phyloP scores from a whole-genome alignment of 92 coral and sea anemone species.

The Actinernus sp. region DNA sequence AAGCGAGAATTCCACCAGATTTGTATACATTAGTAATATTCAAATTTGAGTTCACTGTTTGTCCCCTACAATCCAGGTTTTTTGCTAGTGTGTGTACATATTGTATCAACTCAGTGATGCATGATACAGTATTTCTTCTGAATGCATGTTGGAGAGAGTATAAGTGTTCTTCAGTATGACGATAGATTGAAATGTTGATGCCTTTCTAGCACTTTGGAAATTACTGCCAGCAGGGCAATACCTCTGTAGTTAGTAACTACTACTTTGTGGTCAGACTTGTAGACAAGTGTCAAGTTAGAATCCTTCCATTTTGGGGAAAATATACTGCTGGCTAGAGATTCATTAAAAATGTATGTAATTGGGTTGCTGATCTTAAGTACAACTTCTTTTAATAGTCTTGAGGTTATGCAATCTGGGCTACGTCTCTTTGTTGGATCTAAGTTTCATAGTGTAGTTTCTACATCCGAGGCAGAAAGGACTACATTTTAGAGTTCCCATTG shows the following conservation, averaged over 20 bases:
- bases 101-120: too few relatives aligned
- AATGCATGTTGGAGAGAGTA: too few relatives aligned
- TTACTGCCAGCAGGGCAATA: conserved; percentile 16
- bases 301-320: conserved; percentile 35
- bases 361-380: background rate
- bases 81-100: too few relatives aligned
- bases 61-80: too few relatives aligned
- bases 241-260: conserved; percentile 44
- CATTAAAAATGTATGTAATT: background rate
- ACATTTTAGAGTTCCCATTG: too few relatives aligned
- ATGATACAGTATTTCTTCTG: too few relatives aligned
- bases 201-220: conserved; percentile 56
- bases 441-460: background rate
- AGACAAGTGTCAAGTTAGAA: conserved; percentile 48
- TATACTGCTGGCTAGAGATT: too few relatives aligned
- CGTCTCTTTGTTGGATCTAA: conserved; percentile 8
- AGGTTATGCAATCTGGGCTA: conserved; percentile 16
- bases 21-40: too few relatives aligned
- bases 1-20: too few relatives aligned
- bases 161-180: too few relatives aligned
- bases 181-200: too few relatives aligned
- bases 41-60: too few relatives aligned
- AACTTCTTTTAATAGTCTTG: conserved; percentile 1
- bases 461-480: conserved; percentile 2
- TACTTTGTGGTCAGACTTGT: conserved; percentile 39